A percentile compares a stretch with the other conserved stretches of the same genome.
Conservation (phyloP, 2,113 vertebrate genomes). For the Menidia beryllina region DNA sequence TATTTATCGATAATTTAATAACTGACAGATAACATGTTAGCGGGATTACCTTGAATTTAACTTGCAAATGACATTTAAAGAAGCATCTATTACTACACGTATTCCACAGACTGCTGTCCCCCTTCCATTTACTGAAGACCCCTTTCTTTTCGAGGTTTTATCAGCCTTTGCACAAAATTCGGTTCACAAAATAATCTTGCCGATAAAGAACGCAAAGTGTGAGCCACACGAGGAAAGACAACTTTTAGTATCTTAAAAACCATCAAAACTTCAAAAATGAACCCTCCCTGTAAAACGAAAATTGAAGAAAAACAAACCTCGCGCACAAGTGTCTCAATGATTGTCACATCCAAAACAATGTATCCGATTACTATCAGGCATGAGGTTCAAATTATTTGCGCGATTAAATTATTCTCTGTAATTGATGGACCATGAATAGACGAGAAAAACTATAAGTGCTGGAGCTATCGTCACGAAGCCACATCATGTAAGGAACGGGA, state of each 20-base stretch:
- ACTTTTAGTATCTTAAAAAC: not conserved
- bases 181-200: not conserved
- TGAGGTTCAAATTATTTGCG: not conserved
- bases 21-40: too few species aligned
- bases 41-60: too few species aligned
- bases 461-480: conserved; percentile 25
- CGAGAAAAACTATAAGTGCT: not conserved
- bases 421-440: not conserved
- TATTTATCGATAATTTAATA: too few species aligned
- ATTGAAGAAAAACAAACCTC: too few species aligned
- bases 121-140: not conserved
- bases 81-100: not conserved
- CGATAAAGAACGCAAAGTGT: not conserved
- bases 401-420: not conserved
- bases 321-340: not conserved
- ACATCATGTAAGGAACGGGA: conserved; percentile 27
- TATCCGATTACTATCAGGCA: not conserved
- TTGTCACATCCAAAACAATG: not conserved
- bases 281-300: too few species aligned
- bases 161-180: not conserved
- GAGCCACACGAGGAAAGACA: not conserved
- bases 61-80: not conserved
- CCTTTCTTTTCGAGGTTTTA: not conserved
- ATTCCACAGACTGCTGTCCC: not conserved
- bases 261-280: not conserved